Evolutionary conservation across 2,888 invertebrate species (phyloP).

Genomic region (Drosophila koepferae): DNA sequence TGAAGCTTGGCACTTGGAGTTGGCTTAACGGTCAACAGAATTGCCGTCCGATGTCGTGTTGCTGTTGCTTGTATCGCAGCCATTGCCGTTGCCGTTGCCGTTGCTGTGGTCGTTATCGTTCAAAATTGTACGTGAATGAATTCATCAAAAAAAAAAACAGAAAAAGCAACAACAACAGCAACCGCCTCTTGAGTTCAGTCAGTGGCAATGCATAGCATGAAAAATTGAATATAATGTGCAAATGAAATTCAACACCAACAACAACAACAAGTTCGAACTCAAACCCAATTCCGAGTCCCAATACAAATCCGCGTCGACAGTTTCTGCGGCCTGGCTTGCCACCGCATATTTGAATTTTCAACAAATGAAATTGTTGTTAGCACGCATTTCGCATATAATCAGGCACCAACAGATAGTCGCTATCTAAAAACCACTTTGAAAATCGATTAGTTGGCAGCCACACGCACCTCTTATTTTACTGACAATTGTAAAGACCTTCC

Average conservation of each 20-base stretch:
- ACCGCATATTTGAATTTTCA: conserved; percentile 60
- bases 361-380: conserved; percentile 71
- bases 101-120: conserved; percentile 37
- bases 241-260: conserved; percentile 68
- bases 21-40: conserved; percentile 72
- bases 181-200: conserved; percentile 28
- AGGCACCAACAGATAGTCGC: conserved; percentile 44
- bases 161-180: conserved; percentile 11
- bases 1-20: conserved; percentile 50
- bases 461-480: conserved; percentile 8
- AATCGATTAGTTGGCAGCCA: conserved; percentile 71
- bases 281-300: conserved; percentile 18
- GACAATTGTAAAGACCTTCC: no score
- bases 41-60: conserved; percentile 33
- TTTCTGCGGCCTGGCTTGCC: conserved; percentile 57
- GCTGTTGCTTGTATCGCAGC: not conserved
- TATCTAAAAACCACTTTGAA: conserved; percentile 63
- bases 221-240: conserved; percentile 75
- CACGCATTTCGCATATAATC: conserved; percentile 71
- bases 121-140: conserved; percentile 70
- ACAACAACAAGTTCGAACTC: conserved; percentile 40
- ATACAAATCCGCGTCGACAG: conserved; percentile 51
- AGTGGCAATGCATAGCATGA: conserved; percentile 54
- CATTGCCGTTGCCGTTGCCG: conserved; percentile 30
- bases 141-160: conserved; percentile 55